Percentiles rank a stretch among this genome's conserved stretches.
phyloP scores from a whole-genome alignment of 2,113 vertebrate species.

The Prochilodus magdalenae region DNA sequence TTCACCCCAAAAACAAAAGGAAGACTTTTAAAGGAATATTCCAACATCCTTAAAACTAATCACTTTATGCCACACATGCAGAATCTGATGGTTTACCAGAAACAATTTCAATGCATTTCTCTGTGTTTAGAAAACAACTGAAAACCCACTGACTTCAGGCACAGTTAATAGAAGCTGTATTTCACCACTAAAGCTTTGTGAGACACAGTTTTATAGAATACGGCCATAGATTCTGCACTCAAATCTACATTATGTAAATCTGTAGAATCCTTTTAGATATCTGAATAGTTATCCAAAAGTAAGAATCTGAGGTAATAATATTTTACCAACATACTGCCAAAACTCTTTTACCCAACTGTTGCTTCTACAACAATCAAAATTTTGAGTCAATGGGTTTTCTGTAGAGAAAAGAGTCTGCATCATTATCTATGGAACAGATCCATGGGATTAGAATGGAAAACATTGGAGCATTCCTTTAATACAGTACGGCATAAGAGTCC shows the following conservation, averaged over 20 bases:
- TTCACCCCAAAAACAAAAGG: conserved; percentile 54
- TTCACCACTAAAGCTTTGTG: neutral
- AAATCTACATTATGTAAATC: neutral
- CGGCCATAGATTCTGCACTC: neutral
- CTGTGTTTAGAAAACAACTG: conserved; percentile 33
- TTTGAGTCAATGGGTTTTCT: neutral
- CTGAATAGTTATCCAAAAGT: too few relatives aligned
- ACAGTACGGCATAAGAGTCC: conserved; percentile 1
- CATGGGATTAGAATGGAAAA: neutral
- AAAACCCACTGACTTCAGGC: conserved; percentile 30
- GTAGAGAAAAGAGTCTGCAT: neutral
- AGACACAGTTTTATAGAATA: neutral
- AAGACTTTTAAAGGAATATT: conserved; percentile 65
- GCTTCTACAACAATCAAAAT: neutral
- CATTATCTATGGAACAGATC: neutral
- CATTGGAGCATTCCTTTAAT: neutral
- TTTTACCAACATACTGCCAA: too few relatives aligned
- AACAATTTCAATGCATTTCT: too few relatives aligned
- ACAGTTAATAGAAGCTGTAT: conserved; percentile 40
- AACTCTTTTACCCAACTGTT: neutral
- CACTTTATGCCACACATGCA: neutral
- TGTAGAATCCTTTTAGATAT: neutral
- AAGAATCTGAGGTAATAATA: too few relatives aligned
- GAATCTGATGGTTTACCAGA: conserved; percentile 6
- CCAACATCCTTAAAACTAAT: conserved; percentile 25